These are phyloP conservation scores for Notolepis coatsorum DNA, from an alignment of 2,797 vertebrate genomes.

Conservation along the genomic window DNA sequence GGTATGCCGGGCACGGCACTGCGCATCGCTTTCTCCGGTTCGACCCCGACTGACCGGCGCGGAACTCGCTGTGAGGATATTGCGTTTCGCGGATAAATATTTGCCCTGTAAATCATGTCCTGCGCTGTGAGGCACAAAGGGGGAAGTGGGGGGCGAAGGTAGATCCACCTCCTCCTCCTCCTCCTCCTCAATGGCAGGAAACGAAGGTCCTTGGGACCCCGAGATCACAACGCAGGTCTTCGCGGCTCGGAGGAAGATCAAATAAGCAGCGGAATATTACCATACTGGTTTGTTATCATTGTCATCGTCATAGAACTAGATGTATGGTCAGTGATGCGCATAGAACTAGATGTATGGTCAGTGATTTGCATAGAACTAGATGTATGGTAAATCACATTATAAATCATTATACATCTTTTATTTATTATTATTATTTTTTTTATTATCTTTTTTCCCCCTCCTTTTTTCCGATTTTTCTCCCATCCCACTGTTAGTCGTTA, in stretches of 20 bases:
- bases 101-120: conserved; percentile 19
- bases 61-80: conserved; percentile 43
- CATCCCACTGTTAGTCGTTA: too few relatives aligned
- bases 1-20: background rate
- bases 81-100: conserved; percentile 52
- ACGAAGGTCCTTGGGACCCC: background rate
- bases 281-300: background rate
- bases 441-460: too few relatives aligned
- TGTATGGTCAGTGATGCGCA: too few relatives aligned
- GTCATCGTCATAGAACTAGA: background rate
- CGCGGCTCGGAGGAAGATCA: conserved; percentile 15
- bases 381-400: too few relatives aligned
- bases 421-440: too few relatives aligned
- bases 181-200: conserved; percentile 66
- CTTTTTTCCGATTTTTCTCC: too few relatives aligned
- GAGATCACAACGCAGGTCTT: background rate
- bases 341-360: too few relatives aligned
- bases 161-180: too few relatives aligned
- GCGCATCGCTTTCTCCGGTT: conserved; percentile 15
- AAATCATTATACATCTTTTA: too few relatives aligned
- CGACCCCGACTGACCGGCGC: conserved; percentile 15
- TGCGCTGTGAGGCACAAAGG: conserved; percentile 9
- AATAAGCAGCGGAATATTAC: conserved; percentile 28
- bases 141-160: background rate
- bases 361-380: too few relatives aligned